Evolutionary conservation across 2,888 invertebrate species (phyloP).

Genomic region (Proisotoma minuta): DNA sequence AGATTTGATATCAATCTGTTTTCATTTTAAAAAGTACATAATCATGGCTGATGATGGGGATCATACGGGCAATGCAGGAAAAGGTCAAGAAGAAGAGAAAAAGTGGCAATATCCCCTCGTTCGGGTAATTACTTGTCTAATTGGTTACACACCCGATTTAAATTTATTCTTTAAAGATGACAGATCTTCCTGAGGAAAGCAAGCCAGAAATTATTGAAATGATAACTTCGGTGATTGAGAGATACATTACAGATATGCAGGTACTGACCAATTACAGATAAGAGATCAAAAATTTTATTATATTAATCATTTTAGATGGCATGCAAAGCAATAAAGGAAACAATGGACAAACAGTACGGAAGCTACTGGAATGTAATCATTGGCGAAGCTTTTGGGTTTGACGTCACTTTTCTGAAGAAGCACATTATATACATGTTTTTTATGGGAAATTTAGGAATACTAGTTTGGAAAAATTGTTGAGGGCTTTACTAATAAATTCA

Average conservation of each 20-base stretch:
- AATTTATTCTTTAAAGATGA: conserved; percentile 64
- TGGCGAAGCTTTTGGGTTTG: conserved; percentile 91
- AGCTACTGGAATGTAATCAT: conserved; percentile 92
- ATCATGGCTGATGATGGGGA: background rate
- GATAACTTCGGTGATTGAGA: conserved; percentile 89
- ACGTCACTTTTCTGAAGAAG: conserved; percentile 84
- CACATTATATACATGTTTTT: conserved; percentile 83
- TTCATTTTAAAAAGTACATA: too few species aligned
- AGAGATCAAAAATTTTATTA: too few species aligned
- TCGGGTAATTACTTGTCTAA: conserved; percentile 18
- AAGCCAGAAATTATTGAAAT: conserved; percentile 82
- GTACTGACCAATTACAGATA: conserved; percentile 52
- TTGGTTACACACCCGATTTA: background rate
- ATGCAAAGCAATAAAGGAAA: conserved; percentile 89
- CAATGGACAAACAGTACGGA: conserved; percentile 92
- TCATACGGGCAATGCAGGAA: background rate
- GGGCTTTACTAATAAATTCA: too few species aligned
- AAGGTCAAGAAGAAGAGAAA: conserved; percentile 22
- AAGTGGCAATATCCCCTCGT: conserved; percentile 38
- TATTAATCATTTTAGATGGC: conserved; percentile 62
- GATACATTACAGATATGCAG: conserved; percentile 78
- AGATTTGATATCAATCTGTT: too few species aligned
- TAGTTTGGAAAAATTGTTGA: conserved; percentile 38
- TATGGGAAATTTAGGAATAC: conserved; percentile 36
- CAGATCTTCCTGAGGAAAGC: conserved; percentile 93